A percentile compares a stretch with the other conserved stretches of the same genome.
phyloP scores from a whole-genome alignment of 37 sponge, comb jelly and placozoan genomes.

The Lycopodina hypogea region DNA sequence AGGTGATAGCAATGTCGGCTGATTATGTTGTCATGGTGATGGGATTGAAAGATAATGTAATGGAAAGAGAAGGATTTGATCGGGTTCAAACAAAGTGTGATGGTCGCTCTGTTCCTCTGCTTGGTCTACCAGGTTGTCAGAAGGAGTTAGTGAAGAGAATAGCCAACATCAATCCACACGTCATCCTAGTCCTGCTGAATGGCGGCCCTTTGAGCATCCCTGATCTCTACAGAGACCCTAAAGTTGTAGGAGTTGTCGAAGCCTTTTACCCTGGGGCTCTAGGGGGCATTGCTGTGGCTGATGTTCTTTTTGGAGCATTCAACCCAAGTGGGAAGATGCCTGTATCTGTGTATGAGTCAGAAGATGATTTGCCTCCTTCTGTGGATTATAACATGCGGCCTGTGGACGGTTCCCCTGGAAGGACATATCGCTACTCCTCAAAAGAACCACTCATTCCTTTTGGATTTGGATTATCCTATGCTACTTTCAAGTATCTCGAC shows the following conservation, averaged over 20 bases:
- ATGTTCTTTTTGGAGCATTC: no score
- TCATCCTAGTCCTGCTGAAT: conserved; percentile 60
- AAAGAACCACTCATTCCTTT: conserved; percentile 43
- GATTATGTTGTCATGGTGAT: conserved; percentile 63
- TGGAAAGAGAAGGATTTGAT: conserved; percentile 65
- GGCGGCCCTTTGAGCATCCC: conserved; percentile 79
- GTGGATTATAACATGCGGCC: conserved; percentile 42
- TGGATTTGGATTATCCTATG: no score
- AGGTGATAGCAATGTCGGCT: conserved; percentile 20
- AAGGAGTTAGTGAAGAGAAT: conserved; percentile 34
- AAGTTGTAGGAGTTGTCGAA: no score
- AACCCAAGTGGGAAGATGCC: no score
- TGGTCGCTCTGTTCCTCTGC: background rate
- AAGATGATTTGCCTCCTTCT: conserved; percentile 4
- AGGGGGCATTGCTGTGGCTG: no score
- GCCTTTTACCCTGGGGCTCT: no score
- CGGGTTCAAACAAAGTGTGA: conserved; percentile 30
- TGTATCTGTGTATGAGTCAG: no score
- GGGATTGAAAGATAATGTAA: conserved; percentile 46
- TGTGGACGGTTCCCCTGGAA: conserved; percentile 40
- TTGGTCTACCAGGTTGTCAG: conserved; percentile 62
- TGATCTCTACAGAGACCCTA: no score
- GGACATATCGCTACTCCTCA: conserved; percentile 58
- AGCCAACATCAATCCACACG: background rate
- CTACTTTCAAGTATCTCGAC: no score